These are phyloP conservation scores for Gymnorhina tibicen DNA, from an alignment of 2,113 vertebrate species.

Conservation along the genomic window DNA sequence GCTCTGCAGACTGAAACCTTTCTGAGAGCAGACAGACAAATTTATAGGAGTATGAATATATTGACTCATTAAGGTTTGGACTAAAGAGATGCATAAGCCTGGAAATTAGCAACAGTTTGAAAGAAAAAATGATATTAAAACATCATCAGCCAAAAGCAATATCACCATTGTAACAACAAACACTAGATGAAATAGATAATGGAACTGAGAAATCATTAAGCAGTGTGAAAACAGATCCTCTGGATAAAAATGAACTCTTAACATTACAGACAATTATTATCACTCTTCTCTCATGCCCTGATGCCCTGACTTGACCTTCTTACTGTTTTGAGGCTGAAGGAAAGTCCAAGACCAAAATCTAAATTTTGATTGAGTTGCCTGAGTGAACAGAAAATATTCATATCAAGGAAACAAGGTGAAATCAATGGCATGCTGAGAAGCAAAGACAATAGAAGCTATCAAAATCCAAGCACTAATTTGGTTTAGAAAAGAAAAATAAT, in stretches of 20 bases:
- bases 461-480: constrained; percentile 3
- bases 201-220: constrained; percentile 21
- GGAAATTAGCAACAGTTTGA: constrained; percentile 6
- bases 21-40: background rate
- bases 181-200: constrained; percentile 1
- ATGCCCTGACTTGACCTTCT: background rate
- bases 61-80: background rate
- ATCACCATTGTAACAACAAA: background rate
- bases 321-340: background rate
- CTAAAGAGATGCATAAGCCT: background rate
- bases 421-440: background rate
- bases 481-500: constrained; percentile 35
- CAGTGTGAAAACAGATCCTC: background rate
- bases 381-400: background rate
- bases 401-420: background rate
- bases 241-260: background rate
- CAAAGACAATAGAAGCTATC: constrained; percentile 24
- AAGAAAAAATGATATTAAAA: background rate
- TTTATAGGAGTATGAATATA: background rate
- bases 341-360: background rate
- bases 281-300: background rate
- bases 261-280: background rate
- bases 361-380: constrained; percentile 3
- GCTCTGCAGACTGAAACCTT: background rate
- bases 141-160: background rate